Evolutionary conservation across 2,888 invertebrate species (phyloP).

Genomic region (Epinotia brunnichana): DNA sequence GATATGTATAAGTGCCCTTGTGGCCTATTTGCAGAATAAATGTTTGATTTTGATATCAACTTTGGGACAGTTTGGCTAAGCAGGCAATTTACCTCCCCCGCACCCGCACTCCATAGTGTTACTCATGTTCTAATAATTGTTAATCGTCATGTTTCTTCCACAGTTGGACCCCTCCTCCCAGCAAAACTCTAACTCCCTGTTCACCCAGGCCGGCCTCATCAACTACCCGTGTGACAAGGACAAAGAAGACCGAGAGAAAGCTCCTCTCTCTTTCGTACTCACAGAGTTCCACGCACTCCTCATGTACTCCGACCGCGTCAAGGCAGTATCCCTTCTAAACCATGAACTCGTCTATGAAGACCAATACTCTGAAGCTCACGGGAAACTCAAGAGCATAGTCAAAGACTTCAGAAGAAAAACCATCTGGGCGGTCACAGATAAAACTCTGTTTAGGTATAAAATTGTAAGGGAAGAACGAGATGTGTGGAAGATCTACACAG

Average conservation of each 20-base stretch:
- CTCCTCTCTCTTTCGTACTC: conserved; percentile 90
- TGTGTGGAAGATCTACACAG: conserved; percentile 94
- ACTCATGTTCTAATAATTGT: not conserved
- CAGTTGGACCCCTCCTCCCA: conserved; percentile 80
- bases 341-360: conserved; percentile 95
- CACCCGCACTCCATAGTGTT: no score
- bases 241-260: conserved; percentile 71
- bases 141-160: conserved; percentile 47
- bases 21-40: no score
- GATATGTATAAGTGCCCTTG: no score
- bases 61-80: no score
- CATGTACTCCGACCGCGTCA: conserved; percentile 91
- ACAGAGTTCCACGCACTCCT: conserved; percentile 96
- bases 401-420: conserved; percentile 90
- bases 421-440: conserved; percentile 94
- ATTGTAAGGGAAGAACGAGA: conserved; percentile 92
- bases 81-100: no score
- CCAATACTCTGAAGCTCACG: conserved; percentile 90
- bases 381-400: conserved; percentile 90
- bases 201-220: conserved; percentile 74
- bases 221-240: conserved; percentile 71
- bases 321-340: conserved; percentile 92
- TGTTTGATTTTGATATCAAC: no score
- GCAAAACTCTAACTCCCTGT: conserved; percentile 77
- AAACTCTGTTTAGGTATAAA: conserved; percentile 93